Evolutionary conservation across 2,113 vertebrate genomes (phyloP), one percentile per base, ranked within the genome.

Genomic region (Xenopus laevis): DNA sequence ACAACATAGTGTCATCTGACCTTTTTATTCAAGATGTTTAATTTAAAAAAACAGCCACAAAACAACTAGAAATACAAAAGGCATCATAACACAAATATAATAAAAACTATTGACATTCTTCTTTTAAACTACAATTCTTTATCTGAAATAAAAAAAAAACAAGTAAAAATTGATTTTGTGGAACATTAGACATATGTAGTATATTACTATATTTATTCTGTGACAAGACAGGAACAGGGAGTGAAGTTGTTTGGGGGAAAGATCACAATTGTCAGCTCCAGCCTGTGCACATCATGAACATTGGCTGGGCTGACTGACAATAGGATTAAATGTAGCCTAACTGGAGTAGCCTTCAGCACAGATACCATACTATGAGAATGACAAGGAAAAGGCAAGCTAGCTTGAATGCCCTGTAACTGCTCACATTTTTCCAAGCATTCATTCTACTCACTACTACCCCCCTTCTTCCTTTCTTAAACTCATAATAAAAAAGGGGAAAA

Each of bases 281-380:
- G 80, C 46, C 65, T 7, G 0, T 77, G 65, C 77, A 81, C 79
- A 83, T 80, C 81, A 77, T 78, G 76, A 83, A 75, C 66, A 68
- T 80, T 79, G 78, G 72, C 81, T 80, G 79, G 77, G 50, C 83
- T 78, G 81, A 81, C 84, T 84, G 84, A 81, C 87, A 86, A 82
- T 71, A 81, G 86, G 79, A 85, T 83, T 82, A 82, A 84, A 83
- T 81, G 80, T 79, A 78, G 78, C 80, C 77, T 81, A 85, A 87
- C 82, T 78, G 82, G 23, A 84, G 83, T 78, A 84, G 85, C 86
- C 88, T 86, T 84, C 84, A 89, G 87, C 84, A 80, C 72, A 85
- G 80, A 85, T 23, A 79, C 86, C 80, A 83, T 64, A 64, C 82
- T 83, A 84, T 84, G 68, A 81, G 59, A 17, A 57, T n/a, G 63